Evolutionary conservation across 2,888 invertebrate genomes (phyloP).

Genomic region (Coleophora flavipennella): DNA sequence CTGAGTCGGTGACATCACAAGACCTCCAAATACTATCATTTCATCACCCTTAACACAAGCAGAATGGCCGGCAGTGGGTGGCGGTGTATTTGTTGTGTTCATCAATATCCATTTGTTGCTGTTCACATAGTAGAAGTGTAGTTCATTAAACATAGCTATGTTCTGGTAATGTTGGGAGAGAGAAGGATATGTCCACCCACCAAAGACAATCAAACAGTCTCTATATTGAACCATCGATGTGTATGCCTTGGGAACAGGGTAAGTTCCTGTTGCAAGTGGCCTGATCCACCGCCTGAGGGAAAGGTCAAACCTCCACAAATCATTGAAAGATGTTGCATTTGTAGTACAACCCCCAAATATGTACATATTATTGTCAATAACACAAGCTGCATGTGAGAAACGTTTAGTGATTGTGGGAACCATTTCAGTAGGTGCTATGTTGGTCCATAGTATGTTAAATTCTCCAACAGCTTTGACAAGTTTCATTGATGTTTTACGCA

Average conservation of each 20-base stretch:
- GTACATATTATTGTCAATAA: conserved; percentile 89
- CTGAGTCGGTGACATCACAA: conserved; percentile 67
- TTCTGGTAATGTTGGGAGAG: conserved; percentile 87
- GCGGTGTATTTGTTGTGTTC: conserved; percentile 79
- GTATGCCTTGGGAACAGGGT: conserved; percentile 97
- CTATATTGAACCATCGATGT: conserved; percentile 92
- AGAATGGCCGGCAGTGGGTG: conserved; percentile 93
- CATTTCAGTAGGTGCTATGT: conserved; percentile 70
- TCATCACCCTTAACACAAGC: conserved; percentile 86
- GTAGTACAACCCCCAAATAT: conserved; percentile 97
- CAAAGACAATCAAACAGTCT: conserved; percentile 88
- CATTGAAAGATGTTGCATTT: conserved; percentile 95
- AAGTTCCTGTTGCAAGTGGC: conserved; percentile 85
- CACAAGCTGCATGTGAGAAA: conserved; percentile 93
- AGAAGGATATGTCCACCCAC: conserved; percentile 96
- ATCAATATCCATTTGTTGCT: conserved; percentile 85
- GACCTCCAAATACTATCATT: conserved; percentile 89
- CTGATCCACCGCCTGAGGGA: conserved; percentile 88
- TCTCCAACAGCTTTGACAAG: conserved; percentile 83
- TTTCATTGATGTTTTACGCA: conserved; percentile 80
- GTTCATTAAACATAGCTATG: conserved; percentile 91
- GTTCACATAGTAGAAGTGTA: conserved; percentile 88
- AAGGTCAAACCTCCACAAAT: conserved; percentile 94
- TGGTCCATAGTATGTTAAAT: conserved; percentile 84
- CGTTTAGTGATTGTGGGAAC: conserved; percentile 88